Evolutionary conservation across 2,888 invertebrate species (phyloP), one percentile per base, ranked within the genome.

Genomic region (Calameuta filiformis): DNA sequence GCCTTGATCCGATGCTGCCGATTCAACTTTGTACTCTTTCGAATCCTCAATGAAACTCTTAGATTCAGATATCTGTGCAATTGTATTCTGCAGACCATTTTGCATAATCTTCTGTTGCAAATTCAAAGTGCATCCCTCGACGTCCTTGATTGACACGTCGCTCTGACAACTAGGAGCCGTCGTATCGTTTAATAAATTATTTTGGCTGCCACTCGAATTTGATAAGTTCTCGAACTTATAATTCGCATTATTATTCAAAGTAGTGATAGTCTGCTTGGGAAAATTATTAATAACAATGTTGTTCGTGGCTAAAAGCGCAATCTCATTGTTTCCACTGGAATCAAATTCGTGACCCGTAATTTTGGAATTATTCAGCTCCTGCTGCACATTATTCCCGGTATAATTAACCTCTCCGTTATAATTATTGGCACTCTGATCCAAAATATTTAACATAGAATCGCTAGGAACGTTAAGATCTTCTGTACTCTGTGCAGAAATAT

Each of bases 91-190:
- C 15, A 90, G 80, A 11, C 86, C 87, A 33, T 89, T 85, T 35
- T 87, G 88, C 82, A 90, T 85, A 75, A 90, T 89, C 79, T 89
- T 88, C 76, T 90, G 88, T 35, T 87, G 86, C 31, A 87, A 79
- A 81, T 86, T 87, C 23, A 87, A 76, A 11, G 79, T 76, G 12
- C 76, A 77, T 69, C 79, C 73, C 69, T 79, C 68, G 31, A 56
- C 40, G 30, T 69, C 35, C 76, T 76, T 73, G 30, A 30, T 30
- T 30, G 56, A 23, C 69, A 23, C 31, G 75, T 40, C 40, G 75
- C 73, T 35, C 1, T 69, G 69, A 69, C 12, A 30, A 12, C 4
- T 31, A 12, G 69, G 69, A 12, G 11, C 69, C 3, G 33, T 33
- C 12, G 69, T 4, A n/a, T 69, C 15, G 69, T 69, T 30, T 30